phyloP scores from a whole-genome alignment of 2,113 vertebrate genomes.

The Petromus typicus region DNA sequence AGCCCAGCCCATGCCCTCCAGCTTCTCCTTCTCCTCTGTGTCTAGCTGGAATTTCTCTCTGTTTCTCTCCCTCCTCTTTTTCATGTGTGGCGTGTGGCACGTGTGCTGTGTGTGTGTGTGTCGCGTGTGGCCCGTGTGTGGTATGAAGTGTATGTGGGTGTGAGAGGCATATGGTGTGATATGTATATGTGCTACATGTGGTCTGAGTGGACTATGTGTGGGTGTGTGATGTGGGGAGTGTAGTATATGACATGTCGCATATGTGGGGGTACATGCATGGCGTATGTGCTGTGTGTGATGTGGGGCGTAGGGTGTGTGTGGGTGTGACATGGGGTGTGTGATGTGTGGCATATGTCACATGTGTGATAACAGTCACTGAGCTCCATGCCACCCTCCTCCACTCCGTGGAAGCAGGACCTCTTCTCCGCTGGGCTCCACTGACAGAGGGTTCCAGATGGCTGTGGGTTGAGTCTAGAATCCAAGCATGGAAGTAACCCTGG shows the following conservation, averaged over 20 bases:
- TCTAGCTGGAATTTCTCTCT: background rate
- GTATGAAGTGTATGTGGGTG: background rate
- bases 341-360: background rate
- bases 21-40: background rate
- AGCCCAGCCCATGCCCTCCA: background rate
- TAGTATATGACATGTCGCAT: background rate
- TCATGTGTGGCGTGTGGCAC: background rate
- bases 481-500: background rate
- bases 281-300: background rate
- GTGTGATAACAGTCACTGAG: background rate
- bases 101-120: background rate
- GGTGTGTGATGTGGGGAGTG: background rate
- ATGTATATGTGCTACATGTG: background rate
- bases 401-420: background rate
- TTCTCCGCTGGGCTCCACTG: background rate
- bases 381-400: background rate
- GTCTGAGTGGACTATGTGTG: background rate
- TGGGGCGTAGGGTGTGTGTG: background rate
- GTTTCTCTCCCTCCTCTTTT: rapidly evolving
- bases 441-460: background rate
- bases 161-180: background rate
- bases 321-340: background rate
- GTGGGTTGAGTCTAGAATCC: background rate
- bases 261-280: background rate
- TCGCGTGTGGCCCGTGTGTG: background rate